Base-by-base conservation (phyloP, 2,888 invertebrate genomes). In the Thyatira batis region DNA sequence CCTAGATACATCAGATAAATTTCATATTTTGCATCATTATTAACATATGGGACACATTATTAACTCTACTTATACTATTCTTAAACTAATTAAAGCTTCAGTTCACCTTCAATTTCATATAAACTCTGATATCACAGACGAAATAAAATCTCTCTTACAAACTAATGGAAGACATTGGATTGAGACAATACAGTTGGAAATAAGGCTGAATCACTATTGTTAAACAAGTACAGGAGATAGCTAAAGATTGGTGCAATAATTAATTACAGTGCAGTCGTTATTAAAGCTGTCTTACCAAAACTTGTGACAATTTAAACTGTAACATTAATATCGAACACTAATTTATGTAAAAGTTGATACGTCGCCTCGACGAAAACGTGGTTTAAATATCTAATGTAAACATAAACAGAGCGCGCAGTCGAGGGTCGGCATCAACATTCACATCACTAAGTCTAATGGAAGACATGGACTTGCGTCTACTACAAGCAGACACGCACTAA, bases 271-370 rank as follows among this genome's bases (percentile, higher is more conserved):
- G 91, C 90, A 82, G 82, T 78, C 68, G 64, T 76, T 76, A 76
- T 89, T 92, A 92, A 92, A 92, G 92, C 92, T 92, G 89, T 88
- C 86, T 48, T 92, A 92, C 92, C 92, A 92, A 91, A 92, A 90
- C 87, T 85, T 81, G 84, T 76, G 82, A 80, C 76, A 86, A 81
- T 85, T 82, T 81, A 80, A 69, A 71, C 76, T 80, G 84, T 82
- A 76, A 84, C 68, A 78, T 71, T 67, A 76, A 55, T 52, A 75
- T 67, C 73, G 61, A 76, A 78, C 54, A 79, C 86, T 85, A 87
- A 85, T 72, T 73, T 77, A 76, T 71, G 76, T 67, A 66, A 66
- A 39, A 65, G 64, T n/a, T 59, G 71, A 73, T 65, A 73, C 76
- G 74, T 64, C 73, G 72, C 73, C 70, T 69, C 66, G 58, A 63